These are phyloP conservation scores for Apamea monoglypha DNA, from an alignment of 2,888 invertebrate species.

Conservation along the genomic window DNA sequence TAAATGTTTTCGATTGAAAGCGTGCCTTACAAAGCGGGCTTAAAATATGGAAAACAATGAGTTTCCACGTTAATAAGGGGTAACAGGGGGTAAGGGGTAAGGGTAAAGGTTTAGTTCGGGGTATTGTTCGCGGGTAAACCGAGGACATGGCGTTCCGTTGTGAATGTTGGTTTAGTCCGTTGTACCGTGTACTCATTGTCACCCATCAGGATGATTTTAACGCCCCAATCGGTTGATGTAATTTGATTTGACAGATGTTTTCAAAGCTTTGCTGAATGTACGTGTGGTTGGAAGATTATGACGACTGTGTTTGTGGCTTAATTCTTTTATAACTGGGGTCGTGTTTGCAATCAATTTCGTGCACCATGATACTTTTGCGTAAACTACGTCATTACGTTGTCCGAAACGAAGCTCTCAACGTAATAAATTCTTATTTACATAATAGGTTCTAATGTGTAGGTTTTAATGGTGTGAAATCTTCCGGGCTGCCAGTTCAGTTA, in stretches of 20 bases:
- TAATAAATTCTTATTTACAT: no score
- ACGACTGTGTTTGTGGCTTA: slow-evolving; percentile 39
- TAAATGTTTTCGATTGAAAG: slow-evolving; percentile 71
- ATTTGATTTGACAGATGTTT: slow-evolving; percentile 85
- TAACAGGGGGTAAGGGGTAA: slow-evolving; percentile 73
- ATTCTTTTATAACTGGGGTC: slow-evolving; percentile 20
- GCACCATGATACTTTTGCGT: no score
- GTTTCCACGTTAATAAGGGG: slow-evolving; percentile 86
- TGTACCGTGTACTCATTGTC: slow-evolving; percentile 84
- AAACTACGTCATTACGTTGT: no score
- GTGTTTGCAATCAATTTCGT: not conserved
- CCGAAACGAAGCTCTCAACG: no score
- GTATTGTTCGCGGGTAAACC: slow-evolving; percentile 77
- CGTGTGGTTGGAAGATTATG: slow-evolving; percentile 48
- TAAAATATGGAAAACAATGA: slow-evolving; percentile 89
- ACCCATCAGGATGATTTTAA: slow-evolving; percentile 82
- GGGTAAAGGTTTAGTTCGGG: slow-evolving; percentile 66
- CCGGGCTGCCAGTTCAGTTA: no score
- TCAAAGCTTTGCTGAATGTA: slow-evolving; percentile 53
- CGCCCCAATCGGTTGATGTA: slow-evolving; percentile 74
- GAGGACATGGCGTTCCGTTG: slow-evolving; percentile 76
- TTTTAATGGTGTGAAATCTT: no score
- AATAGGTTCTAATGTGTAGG: no score
- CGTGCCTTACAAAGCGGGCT: slow-evolving; percentile 76
- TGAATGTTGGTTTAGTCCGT: slow-evolving; percentile 83